Base-by-base conservation (phyloP, 2,888 invertebrate genomes). In the Notocelia uddmanniana region DNA sequence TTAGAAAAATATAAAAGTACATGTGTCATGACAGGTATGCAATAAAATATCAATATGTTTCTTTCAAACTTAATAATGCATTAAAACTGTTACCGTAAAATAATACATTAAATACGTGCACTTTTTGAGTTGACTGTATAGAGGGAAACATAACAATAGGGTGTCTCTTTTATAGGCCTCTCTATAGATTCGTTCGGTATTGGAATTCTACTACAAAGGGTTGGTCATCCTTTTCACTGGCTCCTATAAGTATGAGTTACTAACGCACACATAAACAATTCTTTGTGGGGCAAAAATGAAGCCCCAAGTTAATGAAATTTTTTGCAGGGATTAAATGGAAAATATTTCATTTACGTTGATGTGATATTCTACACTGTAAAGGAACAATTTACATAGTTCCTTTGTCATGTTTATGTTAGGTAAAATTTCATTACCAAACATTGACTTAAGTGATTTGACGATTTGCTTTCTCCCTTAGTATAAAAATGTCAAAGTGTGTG, bases 141-240 rank as follows among this genome's bases (percentile, higher is more conserved):
- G 66, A 77, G 77, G 78, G 76, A 76, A 69, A 82, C 81, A 83
- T 88, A 86, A 72, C 72, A 90, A 90, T 88, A 84, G 87, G 81
- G 82, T 77, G 78, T 81, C 78, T 79, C 81, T 81, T 83, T 84
- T 85, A 83, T 82, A 81, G 81, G 77, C 79, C 78, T 78, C 84
- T 85, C 87, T 87, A 87, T 88, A 87, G 86, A 81, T 84, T 84
- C 82, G 81, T 84, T 81, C 84, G 85, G 88, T 91, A 91, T 91
- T 89, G 90, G 91, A 89, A 89, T 90, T 85, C 84, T 82, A 82
- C 84, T 84, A 91, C 90, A 91, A 91, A 89, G 86, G 88, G 84
- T 83, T 89, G 90, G 89, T 89, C 89, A 89, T 86, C 89, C 88
- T 88, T 90, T 88, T 87, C 82, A 84, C 83, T 81, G 79, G 78